Conservation (phyloP, 2,888 invertebrate genomes). For the Hydroisotoma schaefferi region DNA sequence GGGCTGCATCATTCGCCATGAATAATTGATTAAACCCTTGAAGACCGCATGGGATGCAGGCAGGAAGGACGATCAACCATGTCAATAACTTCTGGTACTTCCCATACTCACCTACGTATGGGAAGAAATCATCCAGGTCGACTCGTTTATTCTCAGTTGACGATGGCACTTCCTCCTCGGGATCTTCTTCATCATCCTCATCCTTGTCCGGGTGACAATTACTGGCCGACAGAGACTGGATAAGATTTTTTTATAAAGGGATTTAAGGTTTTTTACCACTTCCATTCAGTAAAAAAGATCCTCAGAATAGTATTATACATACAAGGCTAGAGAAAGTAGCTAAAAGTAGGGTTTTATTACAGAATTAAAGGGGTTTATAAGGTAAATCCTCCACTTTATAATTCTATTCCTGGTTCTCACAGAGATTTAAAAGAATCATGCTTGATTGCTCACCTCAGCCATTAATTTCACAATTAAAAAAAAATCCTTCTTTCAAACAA, state of each 20-base stretch:
- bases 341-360: no score
- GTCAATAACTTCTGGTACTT: conserved; percentile 78
- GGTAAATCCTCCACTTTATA: no score
- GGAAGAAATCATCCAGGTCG: conserved; percentile 79
- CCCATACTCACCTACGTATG: conserved; percentile 84
- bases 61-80: conserved; percentile 82
- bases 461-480: conserved; percentile 10
- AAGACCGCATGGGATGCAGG: conserved; percentile 85
- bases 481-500: background rate
- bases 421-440: background rate
- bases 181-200: background rate
- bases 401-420: background rate
- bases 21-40: conserved; percentile 91
- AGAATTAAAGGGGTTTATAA: no score
- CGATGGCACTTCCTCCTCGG: background rate
- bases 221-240: no score
- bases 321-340: background rate
- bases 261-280: no score
- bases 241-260: no score
- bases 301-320: background rate
- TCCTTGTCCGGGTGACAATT: background rate
- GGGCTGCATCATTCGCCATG: conserved; percentile 80
- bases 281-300: background rate
- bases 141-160: conserved; percentile 21
- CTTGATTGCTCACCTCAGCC: conserved; percentile 6